These are phyloP conservation scores for Holcopasites calliopsidis DNA, from an alignment of 1,140 invertebrate species.

Conservation along the genomic window DNA sequence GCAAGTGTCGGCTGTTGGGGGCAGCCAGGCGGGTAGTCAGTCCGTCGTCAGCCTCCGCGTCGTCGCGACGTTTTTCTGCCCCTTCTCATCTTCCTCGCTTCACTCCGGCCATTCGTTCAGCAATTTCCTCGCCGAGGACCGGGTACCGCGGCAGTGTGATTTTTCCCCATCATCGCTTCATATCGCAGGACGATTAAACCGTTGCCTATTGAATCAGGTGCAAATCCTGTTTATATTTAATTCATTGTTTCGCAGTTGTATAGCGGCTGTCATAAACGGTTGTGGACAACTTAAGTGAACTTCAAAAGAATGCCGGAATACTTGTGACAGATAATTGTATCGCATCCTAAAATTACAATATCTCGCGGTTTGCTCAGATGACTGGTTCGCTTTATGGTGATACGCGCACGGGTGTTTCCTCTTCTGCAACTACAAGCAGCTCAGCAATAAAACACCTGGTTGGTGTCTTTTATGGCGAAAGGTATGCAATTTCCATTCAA, in stretches of 20 bases:
- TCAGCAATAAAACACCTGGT: too few relatives aligned
- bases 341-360: not conserved
- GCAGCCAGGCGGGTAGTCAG: slow-evolving; percentile 69
- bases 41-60: slow-evolving; percentile 76
- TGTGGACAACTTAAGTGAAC: not conserved
- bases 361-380: not conserved
- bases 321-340: not conserved
- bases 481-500: too few relatives aligned
- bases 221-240: not conserved
- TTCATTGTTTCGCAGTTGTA: not conserved
- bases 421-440: too few relatives aligned
- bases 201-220: not conserved
- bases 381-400: not conserved
- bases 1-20: slow-evolving; percentile 47
- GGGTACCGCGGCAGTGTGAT: slow-evolving; percentile 24
- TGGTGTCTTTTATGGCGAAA: too few relatives aligned
- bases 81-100: slow-evolving; percentile 25
- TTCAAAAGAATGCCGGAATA: not conserved
- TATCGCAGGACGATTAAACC: not conserved
- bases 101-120: slow-evolving; percentile 18
- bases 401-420: too few relatives aligned
- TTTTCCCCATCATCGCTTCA: slow-evolving; percentile 15
- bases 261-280: not conserved
- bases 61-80: slow-evolving; percentile 67
- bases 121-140: not conserved